phyloP scores from a whole-genome alignment of 2,797 vertebrate species.

The Coilia nasus region DNA sequence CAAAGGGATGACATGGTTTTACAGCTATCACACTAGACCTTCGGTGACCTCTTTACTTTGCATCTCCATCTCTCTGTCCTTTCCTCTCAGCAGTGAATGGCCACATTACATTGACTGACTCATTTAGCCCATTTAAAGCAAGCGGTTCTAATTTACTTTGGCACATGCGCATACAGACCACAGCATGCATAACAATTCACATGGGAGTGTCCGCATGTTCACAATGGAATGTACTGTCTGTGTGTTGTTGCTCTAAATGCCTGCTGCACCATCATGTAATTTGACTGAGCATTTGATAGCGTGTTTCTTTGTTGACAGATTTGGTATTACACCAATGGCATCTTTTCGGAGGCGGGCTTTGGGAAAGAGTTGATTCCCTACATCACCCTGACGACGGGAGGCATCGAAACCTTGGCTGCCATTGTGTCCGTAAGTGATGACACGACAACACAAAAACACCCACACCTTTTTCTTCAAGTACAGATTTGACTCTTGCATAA shows the following conservation, averaged over 20 bases:
- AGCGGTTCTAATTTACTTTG: background rate
- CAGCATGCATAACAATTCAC: background rate
- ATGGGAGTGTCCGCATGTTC: background rate
- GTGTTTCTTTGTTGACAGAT: conserved; percentile 74
- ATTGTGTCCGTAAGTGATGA: conserved; percentile 87
- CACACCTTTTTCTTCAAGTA: background rate
- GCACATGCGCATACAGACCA: background rate
- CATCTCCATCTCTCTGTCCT: too few species aligned
- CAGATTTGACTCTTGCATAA: background rate
- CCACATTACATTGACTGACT: too few species aligned
- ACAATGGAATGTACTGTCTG: background rate
- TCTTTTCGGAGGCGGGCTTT: conserved; percentile 86
- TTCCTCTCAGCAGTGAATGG: too few species aligned
- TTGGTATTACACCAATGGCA: conserved; percentile 94
- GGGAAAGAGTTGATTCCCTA: conserved; percentile 78
- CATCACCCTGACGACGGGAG: conserved; percentile 89
- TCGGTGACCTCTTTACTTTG: too few species aligned
- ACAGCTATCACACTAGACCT: too few species aligned
- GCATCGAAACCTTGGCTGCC: conserved; percentile 83
- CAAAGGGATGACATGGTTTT: too few species aligned
- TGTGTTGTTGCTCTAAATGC: background rate
- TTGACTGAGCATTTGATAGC: conserved; percentile 5
- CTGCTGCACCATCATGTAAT: background rate
- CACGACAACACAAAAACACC: background rate
- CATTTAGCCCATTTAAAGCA: too few species aligned